These are phyloP conservation scores for Mellilla xanthometata DNA, from an alignment of 2,888 invertebrate species.

Conservation along the genomic window DNA sequence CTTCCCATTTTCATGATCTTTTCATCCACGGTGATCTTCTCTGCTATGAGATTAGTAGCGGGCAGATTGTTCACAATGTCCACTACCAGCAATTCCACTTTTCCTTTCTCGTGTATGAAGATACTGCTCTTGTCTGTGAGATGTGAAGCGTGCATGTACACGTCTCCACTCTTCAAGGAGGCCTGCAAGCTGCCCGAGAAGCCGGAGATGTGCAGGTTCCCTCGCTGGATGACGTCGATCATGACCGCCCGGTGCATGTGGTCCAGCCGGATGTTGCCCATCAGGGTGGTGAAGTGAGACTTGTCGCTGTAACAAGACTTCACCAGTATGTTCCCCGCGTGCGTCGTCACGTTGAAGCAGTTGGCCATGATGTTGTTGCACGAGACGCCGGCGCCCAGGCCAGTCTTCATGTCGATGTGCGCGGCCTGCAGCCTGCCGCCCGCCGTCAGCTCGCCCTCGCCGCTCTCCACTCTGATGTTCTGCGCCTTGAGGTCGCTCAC, in stretches of 20 bases:
- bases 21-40: constrained; percentile 73
- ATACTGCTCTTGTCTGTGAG: constrained; percentile 73
- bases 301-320: constrained; percentile 76
- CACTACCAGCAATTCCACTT: constrained; percentile 69
- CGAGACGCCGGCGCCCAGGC: constrained; percentile 56
- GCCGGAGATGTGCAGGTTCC: constrained; percentile 69
- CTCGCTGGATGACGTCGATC: constrained; percentile 74
- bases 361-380: constrained; percentile 76
- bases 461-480: constrained; percentile 65
- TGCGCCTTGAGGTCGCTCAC: constrained; percentile 67
- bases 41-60: constrained; percentile 75
- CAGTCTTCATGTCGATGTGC: constrained; percentile 70
- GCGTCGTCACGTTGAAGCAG: constrained; percentile 59
- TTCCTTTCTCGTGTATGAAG: constrained; percentile 77
- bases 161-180: constrained; percentile 73
- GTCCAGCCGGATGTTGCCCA: constrained; percentile 68
- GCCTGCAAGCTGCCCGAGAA: constrained; percentile 73
- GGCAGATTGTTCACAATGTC: constrained; percentile 70
- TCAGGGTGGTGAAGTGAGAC: constrained; percentile 72
- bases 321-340: constrained; percentile 66
- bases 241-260: constrained; percentile 65
- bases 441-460: constrained; percentile 58
- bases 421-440: constrained; percentile 66
- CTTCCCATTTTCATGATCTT: constrained; percentile 70
- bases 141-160: constrained; percentile 70